Conservation (phyloP, 2,888 invertebrate species). For the Byasa hedistus region DNA sequence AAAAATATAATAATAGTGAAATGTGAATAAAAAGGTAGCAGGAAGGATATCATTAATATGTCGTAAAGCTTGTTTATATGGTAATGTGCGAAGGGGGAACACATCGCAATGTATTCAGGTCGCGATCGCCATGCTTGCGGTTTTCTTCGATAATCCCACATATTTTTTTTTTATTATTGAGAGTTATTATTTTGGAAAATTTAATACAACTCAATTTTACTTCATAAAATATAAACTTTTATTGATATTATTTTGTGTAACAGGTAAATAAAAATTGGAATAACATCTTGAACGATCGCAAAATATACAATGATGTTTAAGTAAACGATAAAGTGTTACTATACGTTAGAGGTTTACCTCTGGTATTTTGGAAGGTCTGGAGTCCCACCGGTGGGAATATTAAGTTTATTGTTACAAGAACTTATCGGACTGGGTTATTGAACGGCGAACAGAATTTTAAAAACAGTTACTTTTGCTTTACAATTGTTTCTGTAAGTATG, state of each 20-base stretch:
- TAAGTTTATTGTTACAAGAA: too few species aligned
- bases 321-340: too few species aligned
- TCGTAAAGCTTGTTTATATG: slow-evolving; percentile 16
- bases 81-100: slow-evolving; percentile 2
- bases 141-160: slow-evolving; percentile 12
- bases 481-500: too few species aligned
- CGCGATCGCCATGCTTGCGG: slow-evolving; percentile 8
- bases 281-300: too few species aligned
- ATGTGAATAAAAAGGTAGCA: slow-evolving; percentile 1
- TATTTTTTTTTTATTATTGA: slow-evolving; percentile 15
- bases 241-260: background rate
- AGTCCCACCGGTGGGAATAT: too few species aligned
- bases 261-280: too few species aligned
- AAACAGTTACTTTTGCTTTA: too few species aligned
- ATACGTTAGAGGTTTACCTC: too few species aligned
- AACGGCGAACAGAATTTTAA: too few species aligned
- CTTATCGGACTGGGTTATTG: too few species aligned
- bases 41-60: slow-evolving; percentile 11
- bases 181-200: background rate
- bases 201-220: background rate
- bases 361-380: too few species aligned
- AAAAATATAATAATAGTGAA: background rate
- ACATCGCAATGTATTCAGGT: slow-evolving; percentile 21
- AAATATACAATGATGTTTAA: too few species aligned
- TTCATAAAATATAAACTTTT: background rate